Percentiles rank a stretch among this genome's conserved stretches.
phyloP scores from a whole-genome alignment of 2,113 vertebrate genomes.

The Eolophus roseicapilla region DNA sequence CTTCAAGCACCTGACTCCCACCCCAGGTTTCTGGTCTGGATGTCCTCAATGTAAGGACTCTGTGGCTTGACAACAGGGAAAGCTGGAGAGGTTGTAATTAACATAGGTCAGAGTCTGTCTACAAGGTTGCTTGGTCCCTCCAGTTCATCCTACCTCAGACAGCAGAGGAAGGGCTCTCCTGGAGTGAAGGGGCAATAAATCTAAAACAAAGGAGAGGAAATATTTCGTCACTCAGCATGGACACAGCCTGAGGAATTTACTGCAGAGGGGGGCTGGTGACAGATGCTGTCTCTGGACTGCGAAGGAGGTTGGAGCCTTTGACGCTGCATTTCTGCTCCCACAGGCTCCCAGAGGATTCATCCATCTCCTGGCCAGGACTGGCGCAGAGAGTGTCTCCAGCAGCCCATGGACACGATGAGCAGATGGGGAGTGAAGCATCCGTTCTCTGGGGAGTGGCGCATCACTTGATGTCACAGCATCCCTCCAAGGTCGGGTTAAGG shows the following conservation, averaged over 20 bases:
- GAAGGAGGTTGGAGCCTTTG: background rate
- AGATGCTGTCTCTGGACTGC: background rate
- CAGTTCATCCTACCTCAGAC: background rate
- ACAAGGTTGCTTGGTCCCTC: too few relatives aligned
- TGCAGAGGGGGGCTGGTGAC: background rate
- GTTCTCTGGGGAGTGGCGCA: background rate
- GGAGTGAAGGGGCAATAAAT: background rate
- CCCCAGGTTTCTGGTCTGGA: background rate
- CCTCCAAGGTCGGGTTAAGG: background rate
- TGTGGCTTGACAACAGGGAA: background rate
- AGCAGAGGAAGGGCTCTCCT: background rate
- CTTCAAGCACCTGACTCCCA: background rate
- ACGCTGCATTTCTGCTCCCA: background rate
- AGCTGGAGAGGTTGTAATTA: background rate
- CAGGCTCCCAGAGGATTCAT: background rate
- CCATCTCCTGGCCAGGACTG: background rate
- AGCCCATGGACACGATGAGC: rapidly evolving
- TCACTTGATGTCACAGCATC: background rate
- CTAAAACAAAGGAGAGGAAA: background rate
- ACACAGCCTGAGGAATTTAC: background rate
- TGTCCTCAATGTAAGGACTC: background rate
- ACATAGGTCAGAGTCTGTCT: background rate
- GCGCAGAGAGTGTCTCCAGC: background rate
- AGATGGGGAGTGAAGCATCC: background rate
- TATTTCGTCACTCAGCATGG: background rate